A percentile compares a stretch with the other conserved stretches of the same genome.
Evolutionary conservation across 1,140 invertebrate genomes (phyloP).

Genomic region (Heliconius congener): DNA sequence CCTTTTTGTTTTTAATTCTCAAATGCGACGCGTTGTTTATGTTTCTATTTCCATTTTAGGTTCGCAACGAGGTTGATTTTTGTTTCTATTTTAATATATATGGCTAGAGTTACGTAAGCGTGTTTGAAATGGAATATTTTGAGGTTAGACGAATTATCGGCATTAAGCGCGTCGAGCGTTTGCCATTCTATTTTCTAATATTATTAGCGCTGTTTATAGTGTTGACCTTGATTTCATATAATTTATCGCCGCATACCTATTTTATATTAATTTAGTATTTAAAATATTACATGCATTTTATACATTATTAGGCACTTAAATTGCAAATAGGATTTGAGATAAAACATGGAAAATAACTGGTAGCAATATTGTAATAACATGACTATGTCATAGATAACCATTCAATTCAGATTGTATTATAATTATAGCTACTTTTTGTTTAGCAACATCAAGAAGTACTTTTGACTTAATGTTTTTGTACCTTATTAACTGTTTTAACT

Average conservation of each 20-base stretch:
- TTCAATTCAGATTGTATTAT: slow-evolving; percentile 16
- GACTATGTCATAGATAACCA: slow-evolving; percentile 19
- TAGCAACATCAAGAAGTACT: not conserved
- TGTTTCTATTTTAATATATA: slow-evolving; percentile 37
- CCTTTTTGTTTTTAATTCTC: slow-evolving; percentile 33
- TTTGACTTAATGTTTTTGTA: slow-evolving; percentile 1
- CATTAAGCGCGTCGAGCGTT: slow-evolving; percentile 33
- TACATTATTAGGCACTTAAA: not conserved
- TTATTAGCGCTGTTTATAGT: slow-evolving; percentile 37
- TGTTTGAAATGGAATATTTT: slow-evolving; percentile 52
- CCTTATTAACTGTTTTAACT: not conserved
- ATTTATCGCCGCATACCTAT: slow-evolving; percentile 12
- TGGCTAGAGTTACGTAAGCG: slow-evolving; percentile 56
- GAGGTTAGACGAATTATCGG: slow-evolving; percentile 55
- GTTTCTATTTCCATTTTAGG: slow-evolving; percentile 34
- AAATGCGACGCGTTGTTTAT: slow-evolving; percentile 36
- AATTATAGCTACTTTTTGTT: slow-evolving; percentile 15
- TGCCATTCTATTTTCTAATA: slow-evolving; percentile 39
- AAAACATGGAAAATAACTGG: slow-evolving; percentile 28
- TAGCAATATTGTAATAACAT: not conserved
- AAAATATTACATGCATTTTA: not conserved
- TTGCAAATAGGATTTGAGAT: slow-evolving; percentile 15
- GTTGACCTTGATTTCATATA: slow-evolving; percentile 33
- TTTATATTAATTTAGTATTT: not conserved
- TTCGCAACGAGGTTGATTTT: slow-evolving; percentile 31